Base-by-base conservation (phyloP, 2,888 invertebrate genomes). In the Oasisia sp. region DNA sequence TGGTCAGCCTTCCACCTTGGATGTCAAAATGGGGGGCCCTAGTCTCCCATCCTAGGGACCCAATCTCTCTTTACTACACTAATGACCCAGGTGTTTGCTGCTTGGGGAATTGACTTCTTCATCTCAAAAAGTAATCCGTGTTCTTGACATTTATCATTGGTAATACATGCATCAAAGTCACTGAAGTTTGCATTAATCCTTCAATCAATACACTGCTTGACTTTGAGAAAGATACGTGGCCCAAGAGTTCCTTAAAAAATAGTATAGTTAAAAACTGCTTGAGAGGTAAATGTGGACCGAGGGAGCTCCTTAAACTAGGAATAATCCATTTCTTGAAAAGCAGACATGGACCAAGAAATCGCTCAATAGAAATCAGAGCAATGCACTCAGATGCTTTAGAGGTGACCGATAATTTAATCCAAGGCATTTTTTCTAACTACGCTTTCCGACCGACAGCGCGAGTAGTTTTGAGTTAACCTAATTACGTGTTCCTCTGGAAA, bases 381-480 rank as follows among this genome's bases (percentile, higher is more conserved):
- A 74, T 74, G 74, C 19, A 19, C 74, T n/a, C 74, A 74, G n/a
- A 74, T 74, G n/a, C n/a, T 27, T 74, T 74, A 74, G 74, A 50
- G 50, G 50, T 50, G 50, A 50, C 50, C 19, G 74, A 74, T 74
- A 74, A 74, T 27, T 74, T 19, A 74, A 74, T 74, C 74, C 27
- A 19, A 74, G 5, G 74, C 74, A 74, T n/a, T 74, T 74, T 74
- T 74, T 74, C 74, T 19, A 74, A 74, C 74, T 19, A 74, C n/a
- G 27, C n/a, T 74, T 74, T 74, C 27, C 74, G 50, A 19, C 14
- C 7, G 74, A 19, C 7, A 5, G 3, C 74, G 27, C 74, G 19
- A 74, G 74, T 74, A 74, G 19, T 74, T 74, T 74, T 74, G 19
- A 74, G 74, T n/a, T 74, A 74, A 74, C 74, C 74, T 74, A 74